Conservation (phyloP, 2,888 invertebrate species). For the Cetonia aurata region DNA sequence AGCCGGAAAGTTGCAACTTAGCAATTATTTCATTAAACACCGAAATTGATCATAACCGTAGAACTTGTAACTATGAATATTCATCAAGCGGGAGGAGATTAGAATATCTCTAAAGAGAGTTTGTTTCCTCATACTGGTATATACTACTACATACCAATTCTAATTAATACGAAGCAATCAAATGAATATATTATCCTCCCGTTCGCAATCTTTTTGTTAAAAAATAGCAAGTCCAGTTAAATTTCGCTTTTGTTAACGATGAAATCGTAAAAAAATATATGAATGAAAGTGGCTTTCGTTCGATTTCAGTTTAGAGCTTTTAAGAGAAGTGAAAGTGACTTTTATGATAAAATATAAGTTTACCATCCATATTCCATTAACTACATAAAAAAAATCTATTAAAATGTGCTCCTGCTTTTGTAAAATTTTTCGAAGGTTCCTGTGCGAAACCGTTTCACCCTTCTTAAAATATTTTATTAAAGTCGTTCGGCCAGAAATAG, state of each 20-base stretch:
- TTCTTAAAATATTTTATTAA: slow-evolving; percentile 38
- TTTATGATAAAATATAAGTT: slow-evolving; percentile 34
- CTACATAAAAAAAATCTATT: slow-evolving; percentile 38
- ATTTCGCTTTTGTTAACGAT: too few species aligned
- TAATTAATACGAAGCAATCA: too few species aligned
- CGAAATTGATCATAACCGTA: slow-evolving; percentile 14
- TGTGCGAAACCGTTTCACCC: slow-evolving; percentile 23
- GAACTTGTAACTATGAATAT: slow-evolving; percentile 12
- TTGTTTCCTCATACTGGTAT: too few species aligned
- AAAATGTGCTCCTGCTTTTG: slow-evolving; percentile 24
- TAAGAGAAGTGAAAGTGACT: slow-evolving; percentile 29
- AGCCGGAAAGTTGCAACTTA: slow-evolving; percentile 19
- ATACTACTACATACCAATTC: too few species aligned
- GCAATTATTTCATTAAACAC: slow-evolving; percentile 19
- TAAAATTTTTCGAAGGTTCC: slow-evolving; percentile 24
- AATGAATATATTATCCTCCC: too few species aligned
- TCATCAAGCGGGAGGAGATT: neutral
- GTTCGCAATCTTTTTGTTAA: too few species aligned
- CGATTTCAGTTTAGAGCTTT: slow-evolving; percentile 1
- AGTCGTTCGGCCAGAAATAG: slow-evolving; percentile 28
- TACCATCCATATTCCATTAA: slow-evolving; percentile 37
- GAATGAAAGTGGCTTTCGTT: slow-evolving; percentile 2
- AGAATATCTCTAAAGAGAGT: too few species aligned
- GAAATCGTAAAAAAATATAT: neutral
- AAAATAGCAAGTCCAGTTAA: too few species aligned